Evolutionary conservation across 2,888 invertebrate genomes (phyloP).

Genomic region (Melitaea athalia): DNA sequence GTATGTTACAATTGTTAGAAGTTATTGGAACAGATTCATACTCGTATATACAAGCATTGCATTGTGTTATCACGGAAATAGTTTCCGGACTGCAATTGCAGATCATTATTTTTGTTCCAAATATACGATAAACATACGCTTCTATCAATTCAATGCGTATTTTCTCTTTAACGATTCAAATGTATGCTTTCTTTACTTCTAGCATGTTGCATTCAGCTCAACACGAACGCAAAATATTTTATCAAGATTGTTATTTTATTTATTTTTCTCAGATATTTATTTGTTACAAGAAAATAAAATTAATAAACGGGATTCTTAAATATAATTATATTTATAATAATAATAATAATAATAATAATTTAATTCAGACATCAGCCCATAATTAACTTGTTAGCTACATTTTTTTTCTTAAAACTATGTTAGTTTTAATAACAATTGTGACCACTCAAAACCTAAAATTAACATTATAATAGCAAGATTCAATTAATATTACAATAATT

Average conservation of each 20-base stretch:
- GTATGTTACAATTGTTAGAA: neutral
- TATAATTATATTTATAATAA: no score
- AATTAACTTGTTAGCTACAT: no score
- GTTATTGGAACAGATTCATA: conserved; percentile 13
- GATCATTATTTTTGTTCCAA: conserved; percentile 66
- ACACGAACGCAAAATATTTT: neutral
- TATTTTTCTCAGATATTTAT: neutral
- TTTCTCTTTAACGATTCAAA: conserved; percentile 37
- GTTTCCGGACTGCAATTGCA: conserved; percentile 58
- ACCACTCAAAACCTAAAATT: no score
- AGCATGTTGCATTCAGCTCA: neutral
- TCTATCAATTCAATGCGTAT: conserved; percentile 22
- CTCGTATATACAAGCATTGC: conserved; percentile 28
- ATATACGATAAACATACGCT: conserved; percentile 23
- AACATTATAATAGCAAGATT: no score
- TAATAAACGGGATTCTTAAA: no score
- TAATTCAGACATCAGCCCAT: no score
- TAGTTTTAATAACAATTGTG: no score
- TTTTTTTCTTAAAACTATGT: no score
- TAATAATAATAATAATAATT: no score
- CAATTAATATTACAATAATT: no score
- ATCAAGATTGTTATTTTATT: neutral
- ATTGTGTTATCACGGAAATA: conserved; percentile 69
- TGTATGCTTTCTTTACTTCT: neutral
- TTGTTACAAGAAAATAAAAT: no score